Percentiles rank a stretch among this genome's conserved stretches.
Conservation (phyloP, 1,140 invertebrate species). For the Pseudomyrmex flavicornis region DNA sequence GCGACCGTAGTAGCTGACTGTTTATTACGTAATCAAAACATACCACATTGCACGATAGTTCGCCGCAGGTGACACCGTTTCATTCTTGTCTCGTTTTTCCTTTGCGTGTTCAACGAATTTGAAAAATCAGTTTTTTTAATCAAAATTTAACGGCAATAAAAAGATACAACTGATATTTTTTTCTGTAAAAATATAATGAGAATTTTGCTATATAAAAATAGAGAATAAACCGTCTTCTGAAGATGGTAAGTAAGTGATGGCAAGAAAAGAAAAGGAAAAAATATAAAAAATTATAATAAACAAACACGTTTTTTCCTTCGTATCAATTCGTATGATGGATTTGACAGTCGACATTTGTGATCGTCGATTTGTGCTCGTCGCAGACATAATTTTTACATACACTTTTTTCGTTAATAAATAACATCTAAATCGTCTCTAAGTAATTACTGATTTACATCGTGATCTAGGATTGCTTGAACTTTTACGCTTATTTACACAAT, state of each 20-base stretch:
- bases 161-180: no score
- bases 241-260: constrained; percentile 3
- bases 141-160: no score
- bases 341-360: constrained; percentile 28
- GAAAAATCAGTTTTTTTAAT: neutral
- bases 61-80: neutral
- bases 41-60: neutral
- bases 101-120: neutral
- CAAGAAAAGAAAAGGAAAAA: neutral
- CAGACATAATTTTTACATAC: constrained; percentile 66
- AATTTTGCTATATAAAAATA: neutral
- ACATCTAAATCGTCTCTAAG: constrained; percentile 66
- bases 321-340: neutral
- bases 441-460: constrained; percentile 66
- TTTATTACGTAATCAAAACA: neutral
- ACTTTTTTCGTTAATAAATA: constrained; percentile 41
- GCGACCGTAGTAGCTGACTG: constrained; percentile 1
- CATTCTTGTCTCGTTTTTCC: neutral
- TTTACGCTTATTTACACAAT: constrained; percentile 65
- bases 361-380: constrained; percentile 23
- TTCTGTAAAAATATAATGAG: neutral
- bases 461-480: constrained; percentile 66
- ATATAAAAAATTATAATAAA: neutral
- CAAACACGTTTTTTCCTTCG: neutral
- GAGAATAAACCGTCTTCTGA: neutral